Evolutionary conservation across 2,888 invertebrate genomes (phyloP).

Genomic region (Dynastes tityus): DNA sequence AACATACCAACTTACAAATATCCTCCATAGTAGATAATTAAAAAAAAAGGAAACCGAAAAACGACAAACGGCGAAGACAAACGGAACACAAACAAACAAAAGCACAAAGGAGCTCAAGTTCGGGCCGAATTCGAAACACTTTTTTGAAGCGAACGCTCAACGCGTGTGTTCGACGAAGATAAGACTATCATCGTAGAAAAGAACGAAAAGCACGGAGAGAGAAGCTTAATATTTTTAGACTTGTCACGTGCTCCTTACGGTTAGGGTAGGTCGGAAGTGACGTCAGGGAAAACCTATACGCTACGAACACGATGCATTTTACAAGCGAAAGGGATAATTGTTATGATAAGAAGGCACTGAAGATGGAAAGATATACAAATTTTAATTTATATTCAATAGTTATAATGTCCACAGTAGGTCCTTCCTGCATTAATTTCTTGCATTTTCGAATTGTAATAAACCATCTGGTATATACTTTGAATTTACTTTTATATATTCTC

Average conservation of each 20-base stretch:
- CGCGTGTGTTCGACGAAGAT: slow-evolving; percentile 31
- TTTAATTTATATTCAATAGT: slow-evolving; percentile 12
- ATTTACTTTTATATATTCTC: too few relatives aligned
- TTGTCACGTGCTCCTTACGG: slow-evolving; percentile 59
- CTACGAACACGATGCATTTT: slow-evolving; percentile 28
- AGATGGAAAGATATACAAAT: slow-evolving; percentile 29
- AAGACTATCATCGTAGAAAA: slow-evolving; percentile 14
- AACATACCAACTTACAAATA: slow-evolving; percentile 9
- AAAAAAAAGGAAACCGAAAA: slow-evolving; percentile 4
- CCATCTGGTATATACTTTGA: too few relatives aligned
- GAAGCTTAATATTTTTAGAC: slow-evolving; percentile 58
- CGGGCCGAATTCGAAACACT: slow-evolving; percentile 19
- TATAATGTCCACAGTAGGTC: too few relatives aligned
- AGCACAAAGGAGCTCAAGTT: neutral
- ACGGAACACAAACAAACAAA: slow-evolving; percentile 33
- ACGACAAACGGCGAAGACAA: slow-evolving; percentile 29
- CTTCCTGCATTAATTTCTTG: too few relatives aligned
- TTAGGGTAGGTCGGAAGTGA: slow-evolving; percentile 65
- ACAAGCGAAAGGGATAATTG: slow-evolving; percentile 32
- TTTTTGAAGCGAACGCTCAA: neutral
- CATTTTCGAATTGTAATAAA: too few relatives aligned
- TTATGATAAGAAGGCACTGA: slow-evolving; percentile 29
- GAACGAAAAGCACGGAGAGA: slow-evolving; percentile 6
- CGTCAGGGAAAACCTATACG: slow-evolving; percentile 54
- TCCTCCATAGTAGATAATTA: too few relatives aligned